These are phyloP conservation scores for Kradibia gibbosae DNA, from an alignment of 1,140 invertebrate genomes.

Conservation along the genomic window DNA sequence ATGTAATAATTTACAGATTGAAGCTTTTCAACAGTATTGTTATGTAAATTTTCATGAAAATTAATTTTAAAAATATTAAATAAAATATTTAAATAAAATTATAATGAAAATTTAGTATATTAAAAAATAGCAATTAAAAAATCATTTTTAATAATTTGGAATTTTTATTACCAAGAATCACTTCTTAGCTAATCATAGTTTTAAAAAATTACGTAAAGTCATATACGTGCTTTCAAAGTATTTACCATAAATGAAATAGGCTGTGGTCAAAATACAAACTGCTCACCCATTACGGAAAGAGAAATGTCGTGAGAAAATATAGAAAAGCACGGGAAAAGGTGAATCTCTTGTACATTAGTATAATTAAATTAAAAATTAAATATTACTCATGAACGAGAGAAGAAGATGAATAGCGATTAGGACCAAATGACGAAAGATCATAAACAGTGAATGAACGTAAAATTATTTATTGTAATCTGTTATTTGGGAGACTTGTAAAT, in stretches of 20 bases:
- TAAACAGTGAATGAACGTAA: too few relatives aligned
- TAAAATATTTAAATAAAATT: too few relatives aligned
- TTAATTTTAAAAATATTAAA: too few relatives aligned
- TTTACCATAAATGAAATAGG: slow-evolving; percentile 72
- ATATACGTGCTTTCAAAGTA: slow-evolving; percentile 52
- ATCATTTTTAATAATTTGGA: too few relatives aligned
- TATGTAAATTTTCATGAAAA: too few relatives aligned
- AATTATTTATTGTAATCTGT: not conserved
- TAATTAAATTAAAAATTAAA: slow-evolving; percentile 69
- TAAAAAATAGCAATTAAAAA: too few relatives aligned
- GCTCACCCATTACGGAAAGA: slow-evolving; percentile 67
- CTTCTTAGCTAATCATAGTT: not conserved
- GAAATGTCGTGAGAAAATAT: slow-evolving; percentile 52
- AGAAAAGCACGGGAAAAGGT: slow-evolving; percentile 37
- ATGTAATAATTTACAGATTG: too few relatives aligned
- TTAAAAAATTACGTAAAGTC: slow-evolving; percentile 49
- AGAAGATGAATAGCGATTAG: slow-evolving; percentile 29
- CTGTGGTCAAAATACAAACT: slow-evolving; percentile 66
- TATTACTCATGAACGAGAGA: slow-evolving; percentile 53
- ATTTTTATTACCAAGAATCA: too few relatives aligned
- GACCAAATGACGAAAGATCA: too few relatives aligned
- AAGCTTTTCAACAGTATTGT: too few relatives aligned
- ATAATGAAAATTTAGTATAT: too few relatives aligned
- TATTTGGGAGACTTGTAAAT: not conserved
- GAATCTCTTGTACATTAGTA: slow-evolving; percentile 63